These are phyloP conservation scores for Lithosia quadra DNA, from an alignment of 2,888 invertebrate genomes.

Conservation along the genomic window DNA sequence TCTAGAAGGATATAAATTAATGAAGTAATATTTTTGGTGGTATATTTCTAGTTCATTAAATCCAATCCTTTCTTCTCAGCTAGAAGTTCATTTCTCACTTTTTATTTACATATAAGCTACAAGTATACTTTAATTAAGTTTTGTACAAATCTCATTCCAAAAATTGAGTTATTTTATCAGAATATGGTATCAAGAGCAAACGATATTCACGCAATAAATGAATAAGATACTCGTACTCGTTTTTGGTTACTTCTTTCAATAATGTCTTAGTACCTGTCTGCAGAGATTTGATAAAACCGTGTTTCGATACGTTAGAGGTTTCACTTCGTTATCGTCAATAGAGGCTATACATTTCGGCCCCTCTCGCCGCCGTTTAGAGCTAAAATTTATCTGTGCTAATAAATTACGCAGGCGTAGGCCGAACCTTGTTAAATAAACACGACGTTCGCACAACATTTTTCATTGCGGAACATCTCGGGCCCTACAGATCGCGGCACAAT, in stretches of 20 bases:
- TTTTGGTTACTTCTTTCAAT: background rate
- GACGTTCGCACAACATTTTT: conserved; percentile 78
- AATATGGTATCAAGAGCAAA: background rate
- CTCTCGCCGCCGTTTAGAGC: conserved; percentile 64
- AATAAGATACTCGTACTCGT: conserved; percentile 9
- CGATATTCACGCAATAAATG: conserved; percentile 7
- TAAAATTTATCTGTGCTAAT: conserved; percentile 79
- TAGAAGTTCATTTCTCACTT: background rate
- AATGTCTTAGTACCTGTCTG: conserved; percentile 25
- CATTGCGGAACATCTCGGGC: conserved; percentile 63
- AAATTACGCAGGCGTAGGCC: conserved; percentile 69
- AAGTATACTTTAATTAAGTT: conserved; percentile 16
- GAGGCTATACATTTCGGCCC: conserved; percentile 63
- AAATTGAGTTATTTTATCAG: background rate
- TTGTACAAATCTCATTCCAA: background rate
- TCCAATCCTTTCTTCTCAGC: background rate
- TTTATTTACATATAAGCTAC: background rate
- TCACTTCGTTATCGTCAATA: conserved; percentile 67
- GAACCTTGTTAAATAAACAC: conserved; percentile 78
- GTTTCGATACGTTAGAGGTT: conserved; percentile 45
- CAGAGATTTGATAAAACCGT: conserved; percentile 38
- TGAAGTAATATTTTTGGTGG: background rate
- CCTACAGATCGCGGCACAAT: conserved; percentile 52
- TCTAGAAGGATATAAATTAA: background rate
- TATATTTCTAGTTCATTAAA: background rate